Conservation (phyloP, 1,140 invertebrate genomes). For the Caenorhabditis elegans region WBcel235 BX284605.5:3950501-3951000, state of each 20-base stretch:
- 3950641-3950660: too few species aligned
- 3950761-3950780: not conserved
- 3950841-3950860: too few species aligned
- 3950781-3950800: slow-evolving; percentile 38
- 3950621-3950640: too few species aligned
- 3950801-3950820: slow-evolving; percentile 46
- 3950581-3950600: too few species aligned
- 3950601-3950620: too few species aligned
- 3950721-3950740: too few species aligned
- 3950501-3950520: slow-evolving; percentile 53
- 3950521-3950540: slow-evolving; percentile 52
- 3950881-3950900: not conserved
- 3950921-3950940: not conserved
- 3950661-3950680: too few species aligned
- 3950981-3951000: slow-evolving; percentile 52
- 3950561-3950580: slow-evolving; percentile 28
- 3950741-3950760: too few species aligned
- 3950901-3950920: slow-evolving; percentile 29
- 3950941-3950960: slow-evolving; percentile 14
- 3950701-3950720: too few species aligned
- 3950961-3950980: not conserved
- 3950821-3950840: slow-evolving; percentile 25
- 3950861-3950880: too few species aligned
- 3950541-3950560: slow-evolving; percentile 44
- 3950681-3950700: too few species aligned